Conservation (phyloP, 2,888 invertebrate species). For the Zhuqinia jingwanae region DNA sequence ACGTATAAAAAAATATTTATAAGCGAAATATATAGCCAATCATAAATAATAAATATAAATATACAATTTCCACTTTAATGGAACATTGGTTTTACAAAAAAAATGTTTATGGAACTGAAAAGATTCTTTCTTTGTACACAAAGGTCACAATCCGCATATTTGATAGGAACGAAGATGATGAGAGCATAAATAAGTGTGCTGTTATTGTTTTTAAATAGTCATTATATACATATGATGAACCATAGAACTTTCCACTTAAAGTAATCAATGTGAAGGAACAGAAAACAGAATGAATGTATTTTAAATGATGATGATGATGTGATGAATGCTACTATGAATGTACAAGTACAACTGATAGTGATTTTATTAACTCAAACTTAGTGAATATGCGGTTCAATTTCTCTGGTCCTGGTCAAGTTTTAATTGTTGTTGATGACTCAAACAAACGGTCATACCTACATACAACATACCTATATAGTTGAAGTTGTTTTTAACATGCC, state of each 20-base stretch:
- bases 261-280: slow-evolving; percentile 1
- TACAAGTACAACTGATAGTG: slow-evolving; percentile 1
- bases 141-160: slow-evolving; percentile 16
- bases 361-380: neutral
- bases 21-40: neutral
- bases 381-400: neutral
- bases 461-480: too few species aligned
- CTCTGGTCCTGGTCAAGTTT: neutral
- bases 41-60: neutral
- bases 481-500: too few species aligned
- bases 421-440: slow-evolving; percentile 3
- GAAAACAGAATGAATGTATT: neutral
- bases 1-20: neutral
- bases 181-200: too few species aligned
- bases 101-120: neutral
- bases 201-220: too few species aligned
- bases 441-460: neutral
- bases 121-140: too few species aligned
- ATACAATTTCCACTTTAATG: slow-evolving; percentile 25
- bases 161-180: neutral
- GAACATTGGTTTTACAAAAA: neutral
- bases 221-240: neutral
- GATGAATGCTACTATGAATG: neutral
- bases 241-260: slow-evolving; percentile 37
- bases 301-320: slow-evolving; percentile 8